A percentile compares a stretch with the other conserved stretches of the same genome.
These are phyloP conservation scores for Agrochola lota DNA, from an alignment of 2,888 invertebrate genomes.

Conservation along the genomic window DNA sequence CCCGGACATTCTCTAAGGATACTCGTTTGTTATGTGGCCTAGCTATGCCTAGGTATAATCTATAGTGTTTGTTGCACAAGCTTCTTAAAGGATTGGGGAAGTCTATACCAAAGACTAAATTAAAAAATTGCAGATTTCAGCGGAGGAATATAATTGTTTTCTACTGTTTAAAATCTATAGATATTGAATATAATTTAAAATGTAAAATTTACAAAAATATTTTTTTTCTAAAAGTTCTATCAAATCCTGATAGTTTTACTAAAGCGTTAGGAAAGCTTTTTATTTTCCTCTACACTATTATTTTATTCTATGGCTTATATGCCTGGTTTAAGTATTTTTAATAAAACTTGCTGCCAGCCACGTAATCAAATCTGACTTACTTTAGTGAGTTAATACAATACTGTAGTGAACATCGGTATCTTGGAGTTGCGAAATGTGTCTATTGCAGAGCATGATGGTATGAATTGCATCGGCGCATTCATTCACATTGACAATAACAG, in stretches of 20 bases:
- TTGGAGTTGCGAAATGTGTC: constrained; percentile 54
- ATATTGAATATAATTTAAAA: constrained; percentile 35
- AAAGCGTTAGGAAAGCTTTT: constrained; percentile 60
- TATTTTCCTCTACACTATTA: constrained; percentile 55
- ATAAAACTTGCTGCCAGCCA: constrained; percentile 40
- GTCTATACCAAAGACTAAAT: constrained; percentile 58
- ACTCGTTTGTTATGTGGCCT: constrained; percentile 55
- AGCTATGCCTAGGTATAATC: constrained; percentile 51
- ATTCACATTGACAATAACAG: constrained; percentile 72
- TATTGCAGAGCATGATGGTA: constrained; percentile 65
- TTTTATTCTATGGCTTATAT: constrained; percentile 47
- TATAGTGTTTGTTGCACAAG: constrained; percentile 65
- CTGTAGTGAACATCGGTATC: constrained; percentile 63
- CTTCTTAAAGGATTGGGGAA: constrained; percentile 61
- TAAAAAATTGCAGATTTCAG: constrained; percentile 51
- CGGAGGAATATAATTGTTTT: constrained; percentile 43
- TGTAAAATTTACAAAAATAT: constrained; percentile 30
- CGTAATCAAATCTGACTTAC: constrained; percentile 62
- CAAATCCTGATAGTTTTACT: constrained; percentile 49
- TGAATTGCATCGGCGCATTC: constrained; percentile 73
- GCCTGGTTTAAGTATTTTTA: constrained; percentile 37
- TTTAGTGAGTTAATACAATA: constrained; percentile 45
- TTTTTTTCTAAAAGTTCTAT: constrained; percentile 28
- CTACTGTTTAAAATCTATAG: constrained; percentile 60
- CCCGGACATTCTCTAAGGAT: constrained; percentile 65